A percentile compares a stretch with the other conserved stretches of the same genome.
phyloP scores from a whole-genome alignment of 2,888 invertebrate genomes.

The Melolontha melolontha region DNA sequence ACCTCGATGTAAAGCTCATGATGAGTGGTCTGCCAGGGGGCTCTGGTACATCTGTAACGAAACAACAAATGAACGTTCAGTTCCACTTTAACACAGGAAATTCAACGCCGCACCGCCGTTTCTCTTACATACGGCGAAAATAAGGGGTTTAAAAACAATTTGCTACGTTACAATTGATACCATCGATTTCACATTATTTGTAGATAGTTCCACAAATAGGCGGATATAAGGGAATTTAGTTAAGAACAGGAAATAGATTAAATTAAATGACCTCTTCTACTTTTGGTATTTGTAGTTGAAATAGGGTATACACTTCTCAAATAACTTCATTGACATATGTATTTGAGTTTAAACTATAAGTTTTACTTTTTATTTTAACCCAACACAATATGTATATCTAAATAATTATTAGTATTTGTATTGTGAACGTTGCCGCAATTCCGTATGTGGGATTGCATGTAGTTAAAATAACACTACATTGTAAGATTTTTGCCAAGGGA shows the following conservation, averaged over 20 bases:
- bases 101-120: neutral
- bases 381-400: no score
- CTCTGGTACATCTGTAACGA: slow-evolving; percentile 74
- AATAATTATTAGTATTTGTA: no score
- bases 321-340: no score
- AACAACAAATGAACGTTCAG: neutral
- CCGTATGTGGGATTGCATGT: no score
- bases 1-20: slow-evolving; percentile 78
- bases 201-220: neutral
- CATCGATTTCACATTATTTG: no score
- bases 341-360: no score
- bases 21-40: slow-evolving; percentile 79
- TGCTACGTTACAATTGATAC: neutral
- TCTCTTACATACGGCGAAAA: slow-evolving; percentile 1
- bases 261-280: neutral
- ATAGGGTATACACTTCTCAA: no score
- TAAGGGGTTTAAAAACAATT: neutral
- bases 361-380: no score
- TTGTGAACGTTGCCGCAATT: no score
- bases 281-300: neutral
- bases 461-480: no score
- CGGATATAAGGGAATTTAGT: neutral
- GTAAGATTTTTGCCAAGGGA: no score
- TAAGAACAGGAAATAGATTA: neutral
- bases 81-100: slow-evolving; percentile 5